Conservation (phyloP, 1,140 invertebrate genomes). For the Macrotrachela quadricornifera region DNA sequence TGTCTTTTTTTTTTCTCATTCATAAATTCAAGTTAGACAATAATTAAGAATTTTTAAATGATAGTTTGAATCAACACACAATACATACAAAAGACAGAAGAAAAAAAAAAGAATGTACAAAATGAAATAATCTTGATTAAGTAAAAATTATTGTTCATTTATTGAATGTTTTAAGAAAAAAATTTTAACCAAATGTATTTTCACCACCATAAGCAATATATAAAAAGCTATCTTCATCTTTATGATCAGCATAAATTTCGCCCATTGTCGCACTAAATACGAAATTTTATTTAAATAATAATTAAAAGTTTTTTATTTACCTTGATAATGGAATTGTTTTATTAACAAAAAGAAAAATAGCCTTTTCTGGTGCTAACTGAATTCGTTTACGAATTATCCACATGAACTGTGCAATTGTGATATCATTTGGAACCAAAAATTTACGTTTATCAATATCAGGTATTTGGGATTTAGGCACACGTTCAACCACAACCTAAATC, state of each 20-base stretch:
- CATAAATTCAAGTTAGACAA: too few species aligned
- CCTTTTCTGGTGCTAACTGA: slow-evolving; percentile 30
- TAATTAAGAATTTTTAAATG: too few species aligned
- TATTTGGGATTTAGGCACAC: slow-evolving; percentile 29
- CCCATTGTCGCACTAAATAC: slow-evolving; percentile 24
- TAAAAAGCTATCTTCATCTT: slow-evolving; percentile 35
- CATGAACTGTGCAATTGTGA: slow-evolving; percentile 37
- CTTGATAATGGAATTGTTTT: slow-evolving; percentile 33
- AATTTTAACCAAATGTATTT: slow-evolving; percentile 24
- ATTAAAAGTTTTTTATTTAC: slow-evolving; percentile 11
- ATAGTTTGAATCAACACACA: too few species aligned
- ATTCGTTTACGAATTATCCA: slow-evolving; percentile 35
- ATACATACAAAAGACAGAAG: too few species aligned
- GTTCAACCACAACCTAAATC: slow-evolving; percentile 30
- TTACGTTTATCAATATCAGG: slow-evolving; percentile 34
- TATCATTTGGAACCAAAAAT: slow-evolving; percentile 34
- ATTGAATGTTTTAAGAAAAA: too few species aligned
- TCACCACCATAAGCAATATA: slow-evolving; percentile 35
- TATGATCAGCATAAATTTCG: slow-evolving; percentile 32
- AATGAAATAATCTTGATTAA: too few species aligned
- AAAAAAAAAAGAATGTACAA: too few species aligned
- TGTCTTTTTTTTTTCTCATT: too few species aligned
- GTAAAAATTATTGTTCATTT: too few species aligned
- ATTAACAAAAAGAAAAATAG: slow-evolving; percentile 34
- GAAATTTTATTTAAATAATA: too few species aligned